These are phyloP conservation scores for Xenus cinereus DNA, from an alignment of 2,113 vertebrate genomes.

Conservation along the genomic window DNA sequence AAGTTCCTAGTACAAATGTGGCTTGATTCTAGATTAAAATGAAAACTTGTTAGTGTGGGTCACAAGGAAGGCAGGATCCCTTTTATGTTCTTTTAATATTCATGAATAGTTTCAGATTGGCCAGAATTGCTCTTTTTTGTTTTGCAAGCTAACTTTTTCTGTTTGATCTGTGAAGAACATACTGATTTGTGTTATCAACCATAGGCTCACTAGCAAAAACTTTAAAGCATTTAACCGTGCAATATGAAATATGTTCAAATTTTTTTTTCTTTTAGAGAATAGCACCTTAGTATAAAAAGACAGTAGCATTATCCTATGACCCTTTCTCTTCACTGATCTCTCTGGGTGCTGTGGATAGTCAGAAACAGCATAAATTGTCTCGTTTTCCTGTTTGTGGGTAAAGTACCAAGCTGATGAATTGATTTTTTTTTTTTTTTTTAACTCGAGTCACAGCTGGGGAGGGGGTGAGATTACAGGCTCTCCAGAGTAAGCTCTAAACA, in stretches of 20 bases:
- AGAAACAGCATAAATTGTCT: not conserved
- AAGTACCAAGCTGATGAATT: not conserved
- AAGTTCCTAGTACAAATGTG: accelerated
- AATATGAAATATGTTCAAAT: accelerated
- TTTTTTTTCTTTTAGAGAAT: not conserved
- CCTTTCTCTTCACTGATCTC: not conserved
- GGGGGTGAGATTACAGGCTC: no score
- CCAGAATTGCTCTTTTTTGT: not conserved
- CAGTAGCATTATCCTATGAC: not conserved
- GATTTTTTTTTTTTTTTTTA: not conserved
- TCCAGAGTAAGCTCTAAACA: not conserved
- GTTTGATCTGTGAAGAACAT: not conserved
- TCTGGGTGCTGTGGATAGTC: not conserved
- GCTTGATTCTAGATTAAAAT: not conserved
- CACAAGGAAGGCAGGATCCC: not conserved
- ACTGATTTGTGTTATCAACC: not conserved
- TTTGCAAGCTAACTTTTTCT: not conserved
- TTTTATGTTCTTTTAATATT: not conserved
- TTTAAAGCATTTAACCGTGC: not conserved
- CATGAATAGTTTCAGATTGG: not conserved
- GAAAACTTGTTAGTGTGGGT: not conserved
- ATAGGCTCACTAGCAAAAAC: not conserved
- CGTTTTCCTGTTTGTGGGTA: not conserved
- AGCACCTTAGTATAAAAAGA: not conserved
- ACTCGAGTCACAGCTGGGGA: not conserved